Evolutionary conservation across 2,888 invertebrate genomes (phyloP).

Genomic region (Sarcophaga variegata): DNA sequence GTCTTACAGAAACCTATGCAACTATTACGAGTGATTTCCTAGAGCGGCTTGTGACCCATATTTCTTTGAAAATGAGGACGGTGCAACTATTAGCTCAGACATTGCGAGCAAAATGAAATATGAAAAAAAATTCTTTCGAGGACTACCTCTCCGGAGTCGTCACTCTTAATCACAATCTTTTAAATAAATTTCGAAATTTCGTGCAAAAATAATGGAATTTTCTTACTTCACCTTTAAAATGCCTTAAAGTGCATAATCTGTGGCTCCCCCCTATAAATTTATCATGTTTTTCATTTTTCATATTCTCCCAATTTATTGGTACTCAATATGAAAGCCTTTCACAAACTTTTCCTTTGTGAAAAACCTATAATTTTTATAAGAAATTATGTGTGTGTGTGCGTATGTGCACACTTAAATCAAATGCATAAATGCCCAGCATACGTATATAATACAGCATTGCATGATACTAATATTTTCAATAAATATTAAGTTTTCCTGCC

Average conservation of each 20-base stretch:
- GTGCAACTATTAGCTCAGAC: too few species aligned
- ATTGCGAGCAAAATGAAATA: too few species aligned
- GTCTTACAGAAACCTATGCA: too few species aligned
- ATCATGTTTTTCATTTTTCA: too few species aligned
- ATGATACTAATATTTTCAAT: conserved; percentile 29
- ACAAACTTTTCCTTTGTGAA: conserved; percentile 14
- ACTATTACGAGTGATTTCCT: too few species aligned
- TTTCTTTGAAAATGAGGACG: too few species aligned
- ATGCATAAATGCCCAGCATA: not conserved
- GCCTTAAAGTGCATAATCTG: conserved; percentile 33
- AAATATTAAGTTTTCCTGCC: conserved; percentile 38
- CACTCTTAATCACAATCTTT: not conserved
- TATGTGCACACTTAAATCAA: not conserved
- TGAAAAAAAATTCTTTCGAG: too few species aligned
- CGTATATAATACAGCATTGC: not conserved
- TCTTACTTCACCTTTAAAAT: conserved; percentile 32
- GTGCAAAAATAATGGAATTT: not conserved
- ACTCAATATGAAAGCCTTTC: conserved; percentile 48
- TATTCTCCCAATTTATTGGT: conserved; percentile 44
- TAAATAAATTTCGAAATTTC: too few species aligned
- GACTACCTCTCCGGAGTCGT: too few species aligned
- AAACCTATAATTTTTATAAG: not conserved
- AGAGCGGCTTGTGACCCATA: too few species aligned
- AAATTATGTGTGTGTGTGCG: not conserved
- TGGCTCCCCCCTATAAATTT: not conserved